These are phyloP conservation scores for Darevskia mixta DNA, from an alignment of 2,797 vertebrate species.

Conservation along the genomic window DNA sequence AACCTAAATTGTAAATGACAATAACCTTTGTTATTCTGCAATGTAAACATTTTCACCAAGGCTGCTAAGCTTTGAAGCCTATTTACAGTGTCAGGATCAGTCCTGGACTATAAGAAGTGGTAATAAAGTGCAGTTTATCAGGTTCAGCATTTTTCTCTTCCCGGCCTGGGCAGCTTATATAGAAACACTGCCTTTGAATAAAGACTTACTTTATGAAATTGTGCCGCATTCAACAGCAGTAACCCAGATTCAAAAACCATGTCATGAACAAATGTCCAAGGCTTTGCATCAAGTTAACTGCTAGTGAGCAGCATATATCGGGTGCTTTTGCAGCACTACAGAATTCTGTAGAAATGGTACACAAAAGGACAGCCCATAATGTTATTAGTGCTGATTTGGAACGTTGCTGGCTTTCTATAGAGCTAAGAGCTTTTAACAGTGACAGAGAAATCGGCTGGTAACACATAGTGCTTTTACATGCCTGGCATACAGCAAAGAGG, in stretches of 20 bases:
- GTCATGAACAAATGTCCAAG: slow-evolving; percentile 48
- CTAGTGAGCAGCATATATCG: slow-evolving; percentile 1
- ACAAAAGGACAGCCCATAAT: not conserved
- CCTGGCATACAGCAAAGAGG: not conserved
- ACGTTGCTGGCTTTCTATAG: slow-evolving; percentile 2
- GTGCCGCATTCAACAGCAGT: not conserved
- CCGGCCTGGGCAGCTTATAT: not conserved
- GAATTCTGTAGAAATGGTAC: slow-evolving; percentile 28
- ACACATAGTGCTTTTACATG: not conserved
- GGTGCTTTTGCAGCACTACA: slow-evolving; percentile 22
- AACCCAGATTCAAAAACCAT: slow-evolving; percentile 42
- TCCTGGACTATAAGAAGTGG: not conserved
- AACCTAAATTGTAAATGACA: not conserved
- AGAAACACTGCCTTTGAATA: slow-evolving; percentile 11
- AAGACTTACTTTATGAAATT: slow-evolving; percentile 10
- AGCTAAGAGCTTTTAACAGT: not conserved
- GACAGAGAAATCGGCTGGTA: rapidly evolving
- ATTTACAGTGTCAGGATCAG: not conserved
- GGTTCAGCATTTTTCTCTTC: not conserved
- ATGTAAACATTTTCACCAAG: not conserved
- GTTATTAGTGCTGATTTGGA: not conserved
- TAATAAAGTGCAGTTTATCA: not conserved
- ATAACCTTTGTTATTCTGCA: not conserved
- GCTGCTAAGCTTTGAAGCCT: not conserved
- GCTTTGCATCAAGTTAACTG: not conserved